Conservation (phyloP, 2,888 invertebrate species). For the Lepidochrysops patricia region DNA sequence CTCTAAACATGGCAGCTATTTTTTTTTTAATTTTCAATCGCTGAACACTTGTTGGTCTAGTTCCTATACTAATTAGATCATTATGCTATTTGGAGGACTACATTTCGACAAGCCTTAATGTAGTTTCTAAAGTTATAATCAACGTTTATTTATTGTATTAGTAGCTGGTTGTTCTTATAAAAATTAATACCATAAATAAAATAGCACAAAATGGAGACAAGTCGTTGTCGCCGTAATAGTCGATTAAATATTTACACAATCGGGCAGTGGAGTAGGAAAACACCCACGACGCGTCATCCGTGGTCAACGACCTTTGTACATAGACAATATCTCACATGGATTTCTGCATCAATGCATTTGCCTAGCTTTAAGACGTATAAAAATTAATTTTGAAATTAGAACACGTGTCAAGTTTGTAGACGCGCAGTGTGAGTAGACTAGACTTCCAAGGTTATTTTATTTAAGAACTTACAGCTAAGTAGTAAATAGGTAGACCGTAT, state of each 20-base stretch:
- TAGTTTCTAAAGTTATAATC: too few relatives aligned
- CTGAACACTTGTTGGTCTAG: background rate
- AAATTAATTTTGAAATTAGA: background rate
- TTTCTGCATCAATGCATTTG: constrained; percentile 19
- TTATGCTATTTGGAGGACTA: background rate
- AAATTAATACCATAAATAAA: background rate
- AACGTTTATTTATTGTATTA: background rate
- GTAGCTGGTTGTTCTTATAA: too few relatives aligned
- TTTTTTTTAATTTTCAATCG: too few relatives aligned
- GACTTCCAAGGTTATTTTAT: too few relatives aligned
- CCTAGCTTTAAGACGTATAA: background rate
- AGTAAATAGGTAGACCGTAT: background rate
- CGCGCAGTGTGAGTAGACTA: too few relatives aligned
- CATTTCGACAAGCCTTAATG: background rate
- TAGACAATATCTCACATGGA: constrained; percentile 13
- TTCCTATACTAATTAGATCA: background rate
- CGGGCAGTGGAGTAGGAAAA: constrained; percentile 22
- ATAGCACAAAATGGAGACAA: background rate
- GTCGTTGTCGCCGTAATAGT: background rate
- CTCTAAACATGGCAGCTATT: background rate
- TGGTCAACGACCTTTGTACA: constrained; percentile 57
- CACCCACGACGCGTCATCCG: constrained; percentile 34
- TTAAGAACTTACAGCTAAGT: too few relatives aligned
- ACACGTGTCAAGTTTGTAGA: too few relatives aligned
- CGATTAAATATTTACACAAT: constrained; percentile 15